Evolutionary conservation across 2,888 invertebrate species (phyloP).

Genomic region (Dolichopus griseipennis): DNA sequence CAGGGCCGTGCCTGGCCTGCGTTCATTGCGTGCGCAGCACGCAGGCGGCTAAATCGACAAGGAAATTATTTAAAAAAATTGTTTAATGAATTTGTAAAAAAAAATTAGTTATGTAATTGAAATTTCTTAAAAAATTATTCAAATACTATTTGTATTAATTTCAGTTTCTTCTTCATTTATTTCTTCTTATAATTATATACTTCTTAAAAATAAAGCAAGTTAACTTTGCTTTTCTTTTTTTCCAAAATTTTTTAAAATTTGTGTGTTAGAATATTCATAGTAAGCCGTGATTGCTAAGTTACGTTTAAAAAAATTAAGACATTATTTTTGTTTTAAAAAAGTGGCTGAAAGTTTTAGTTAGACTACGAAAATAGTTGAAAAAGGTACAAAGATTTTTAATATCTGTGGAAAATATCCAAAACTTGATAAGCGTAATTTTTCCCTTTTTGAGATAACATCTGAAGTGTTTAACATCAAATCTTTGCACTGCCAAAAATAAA

Average conservation of each 20-base stretch:
- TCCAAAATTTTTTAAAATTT: slow-evolving; percentile 7
- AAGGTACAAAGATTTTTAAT: slow-evolving; percentile 2
- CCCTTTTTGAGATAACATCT: too few relatives aligned
- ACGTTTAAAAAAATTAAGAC: too few relatives aligned
- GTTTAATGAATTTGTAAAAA: slow-evolving; percentile 8
- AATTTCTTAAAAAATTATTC: slow-evolving; percentile 7
- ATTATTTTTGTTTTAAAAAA: too few relatives aligned
- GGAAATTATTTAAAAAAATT: slow-evolving; percentile 4
- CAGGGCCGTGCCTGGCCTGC: too few relatives aligned
- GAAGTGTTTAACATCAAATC: too few relatives aligned
- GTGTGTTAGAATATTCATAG: slow-evolving; percentile 9
- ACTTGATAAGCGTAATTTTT: too few relatives aligned
- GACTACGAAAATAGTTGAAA: slow-evolving; percentile 1
- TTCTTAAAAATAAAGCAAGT: slow-evolving; percentile 7
- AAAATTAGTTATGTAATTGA: slow-evolving; percentile 9
- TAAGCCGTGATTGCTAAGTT: slow-evolving; percentile 9
- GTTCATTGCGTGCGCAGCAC: too few relatives aligned
- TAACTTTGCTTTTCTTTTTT: not conserved
- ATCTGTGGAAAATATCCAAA: not conserved
- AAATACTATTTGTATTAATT: slow-evolving; percentile 1
- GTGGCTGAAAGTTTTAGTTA: too few relatives aligned
- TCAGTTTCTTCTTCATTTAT: slow-evolving; percentile 7
- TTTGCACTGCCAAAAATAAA: too few relatives aligned
- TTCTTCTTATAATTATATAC: not conserved
- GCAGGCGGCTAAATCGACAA: too few relatives aligned